These are phyloP conservation scores for Microctenopoma lineatum DNA, from an alignment of 2,797 vertebrate species.

Conservation along the genomic window DNA sequence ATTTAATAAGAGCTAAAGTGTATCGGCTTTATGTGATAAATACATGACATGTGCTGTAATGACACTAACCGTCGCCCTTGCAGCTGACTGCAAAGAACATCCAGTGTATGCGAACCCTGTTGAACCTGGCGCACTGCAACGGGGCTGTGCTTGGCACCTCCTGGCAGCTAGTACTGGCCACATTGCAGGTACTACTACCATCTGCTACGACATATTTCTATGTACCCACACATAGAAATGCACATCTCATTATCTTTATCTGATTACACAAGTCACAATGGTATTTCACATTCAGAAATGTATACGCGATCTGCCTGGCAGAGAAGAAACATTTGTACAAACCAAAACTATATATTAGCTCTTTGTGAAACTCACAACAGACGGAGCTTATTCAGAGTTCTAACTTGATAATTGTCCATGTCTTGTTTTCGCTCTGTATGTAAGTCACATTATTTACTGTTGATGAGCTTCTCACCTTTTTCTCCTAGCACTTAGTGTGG, in stretches of 20 bases:
- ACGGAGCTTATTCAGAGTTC: background rate
- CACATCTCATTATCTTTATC: background rate
- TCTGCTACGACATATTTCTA: constrained; percentile 15
- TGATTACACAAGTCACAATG: background rate
- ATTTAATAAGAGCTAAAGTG: constrained; percentile 7
- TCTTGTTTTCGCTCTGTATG: background rate
- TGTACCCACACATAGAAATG: background rate
- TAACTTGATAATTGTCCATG: background rate
- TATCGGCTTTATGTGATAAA: background rate
- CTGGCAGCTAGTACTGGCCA: constrained; percentile 98
- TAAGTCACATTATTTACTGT: background rate
- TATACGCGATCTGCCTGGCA: background rate
- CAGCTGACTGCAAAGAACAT: constrained; percentile 99
- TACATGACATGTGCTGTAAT: background rate
- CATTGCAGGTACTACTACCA: constrained; percentile 90
- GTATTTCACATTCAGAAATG: no score
- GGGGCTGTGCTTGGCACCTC: constrained; percentile 96
- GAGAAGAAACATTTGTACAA: background rate
- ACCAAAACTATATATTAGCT: background rate
- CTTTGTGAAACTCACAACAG: no score
- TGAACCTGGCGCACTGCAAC: constrained; percentile 97
- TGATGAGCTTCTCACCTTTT: background rate
- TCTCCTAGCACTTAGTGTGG: constrained; percentile 95
- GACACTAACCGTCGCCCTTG: constrained; percentile 16
- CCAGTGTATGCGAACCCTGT: constrained; percentile 97